These are phyloP conservation scores for Embiotoca jacksoni DNA, from an alignment of 2,113 vertebrate genomes.

Conservation along the genomic window DNA sequence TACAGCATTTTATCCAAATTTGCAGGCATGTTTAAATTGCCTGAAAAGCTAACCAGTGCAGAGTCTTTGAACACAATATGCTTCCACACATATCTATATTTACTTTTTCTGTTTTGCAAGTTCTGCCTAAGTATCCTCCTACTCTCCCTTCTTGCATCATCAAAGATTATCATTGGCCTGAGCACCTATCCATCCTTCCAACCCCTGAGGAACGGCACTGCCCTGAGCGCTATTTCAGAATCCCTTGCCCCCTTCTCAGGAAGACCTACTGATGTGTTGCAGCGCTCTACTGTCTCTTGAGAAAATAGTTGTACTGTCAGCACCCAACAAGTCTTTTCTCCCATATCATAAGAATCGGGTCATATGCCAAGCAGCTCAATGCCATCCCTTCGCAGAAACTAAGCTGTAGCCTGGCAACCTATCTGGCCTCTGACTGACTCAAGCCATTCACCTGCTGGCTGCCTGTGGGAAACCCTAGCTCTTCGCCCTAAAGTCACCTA, in stretches of 20 bases:
- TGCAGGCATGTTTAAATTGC: neutral
- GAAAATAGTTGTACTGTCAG: constrained; percentile 22
- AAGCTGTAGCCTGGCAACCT: constrained; percentile 59
- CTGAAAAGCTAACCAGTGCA: too few relatives aligned
- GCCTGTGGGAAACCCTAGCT: constrained; percentile 61
- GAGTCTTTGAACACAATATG: neutral
- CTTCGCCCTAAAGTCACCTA: constrained; percentile 61
- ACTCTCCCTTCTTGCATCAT: constrained; percentile 24
- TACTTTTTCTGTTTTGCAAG: constrained; percentile 16
- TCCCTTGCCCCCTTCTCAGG: constrained; percentile 9
- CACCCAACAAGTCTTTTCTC: constrained; percentile 21
- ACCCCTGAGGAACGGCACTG: constrained; percentile 9
- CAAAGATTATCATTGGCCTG: constrained; percentile 39
- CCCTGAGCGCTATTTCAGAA: constrained; percentile 14
- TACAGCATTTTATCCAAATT: neutral
- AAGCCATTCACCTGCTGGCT: constrained; percentile 57
- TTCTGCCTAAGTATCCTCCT: constrained; percentile 4
- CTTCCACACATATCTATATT: constrained; percentile 9
- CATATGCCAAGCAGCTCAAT: constrained; percentile 37
- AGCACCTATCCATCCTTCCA: constrained; percentile 40
- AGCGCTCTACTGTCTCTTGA: constrained; percentile 13
- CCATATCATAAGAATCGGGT: constrained; percentile 27
- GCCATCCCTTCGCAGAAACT: constrained; percentile 48
- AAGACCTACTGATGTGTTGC: constrained; percentile 17
- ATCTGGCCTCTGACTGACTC: constrained; percentile 67